Base-by-base conservation (phyloP, 2,113 vertebrate genomes). In the Equus przewalskii region DNA sequence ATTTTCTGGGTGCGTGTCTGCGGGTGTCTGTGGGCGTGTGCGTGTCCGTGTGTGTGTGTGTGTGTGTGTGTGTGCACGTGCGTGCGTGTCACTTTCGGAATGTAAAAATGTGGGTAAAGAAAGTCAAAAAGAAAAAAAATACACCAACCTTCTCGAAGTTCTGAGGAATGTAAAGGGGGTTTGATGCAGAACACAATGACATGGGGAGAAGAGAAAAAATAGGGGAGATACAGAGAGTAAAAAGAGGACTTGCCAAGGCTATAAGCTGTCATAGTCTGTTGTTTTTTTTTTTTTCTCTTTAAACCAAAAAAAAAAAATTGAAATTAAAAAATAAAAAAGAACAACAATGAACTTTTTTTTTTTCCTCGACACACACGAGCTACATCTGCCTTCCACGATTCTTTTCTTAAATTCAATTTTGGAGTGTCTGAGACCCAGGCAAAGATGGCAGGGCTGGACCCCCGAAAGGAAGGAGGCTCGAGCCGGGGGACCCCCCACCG, bases 111-210 rank as follows among this genome's bases (percentile, higher is more conserved):
- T 99, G 99, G 99, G 99, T 99, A 99, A 99, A 99, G 99, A 99
- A 99, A 99, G 99, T 99, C 99, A 99, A 99, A 99, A 99, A 99
- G 99, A 99, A 99, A 99, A 99, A 99, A 99, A 99, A 99, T 99
- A 99, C 99, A 99, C 99, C 99, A 99, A 99, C 99, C 99, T 99
- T 99, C 99, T 99, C 99, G 99, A 99, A 99, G 99, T 99, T 99
- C 99, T 99, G 99, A 99, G 99, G 99, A 99, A 99, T 99, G 99
- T 99, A 99, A 99, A 99, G 99, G 99, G 99, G 99, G 98, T 99
- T 99, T 99, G 99, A 99, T 99, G 99, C 99, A 99, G 99, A 99
- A 99, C 99, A 99, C 99, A 99, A 99, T 99, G 99, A 99, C 99
- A 99, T 99, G 99, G 99, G 99, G 99, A 99, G 99, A 99, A 99